These are phyloP conservation scores for Microcebus tavaratra DNA, from an alignment of 2,113 vertebrate genomes.

Conservation along the genomic window DNA sequence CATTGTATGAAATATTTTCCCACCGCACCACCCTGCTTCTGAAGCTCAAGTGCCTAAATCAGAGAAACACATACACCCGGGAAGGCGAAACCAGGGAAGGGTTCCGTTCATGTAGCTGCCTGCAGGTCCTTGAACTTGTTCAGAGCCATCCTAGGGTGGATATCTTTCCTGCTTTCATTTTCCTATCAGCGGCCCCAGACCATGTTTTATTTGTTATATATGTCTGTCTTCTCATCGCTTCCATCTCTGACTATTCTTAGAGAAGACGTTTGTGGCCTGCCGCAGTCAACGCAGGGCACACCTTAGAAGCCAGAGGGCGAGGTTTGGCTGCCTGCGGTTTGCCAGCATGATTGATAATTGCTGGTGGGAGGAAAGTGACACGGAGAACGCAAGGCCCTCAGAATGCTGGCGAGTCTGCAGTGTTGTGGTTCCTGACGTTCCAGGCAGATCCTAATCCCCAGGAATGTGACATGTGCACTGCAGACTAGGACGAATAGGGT, in stretches of 20 bases:
- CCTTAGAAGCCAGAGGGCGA: constrained; percentile 49
- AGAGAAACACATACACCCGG: neutral
- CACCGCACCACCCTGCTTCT: neutral
- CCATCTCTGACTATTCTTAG: neutral
- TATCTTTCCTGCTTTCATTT: neutral
- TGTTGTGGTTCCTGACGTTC: constrained; percentile 38
- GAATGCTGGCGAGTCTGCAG: constrained; percentile 6
- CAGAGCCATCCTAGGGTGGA: no score
- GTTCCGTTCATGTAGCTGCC: neutral
- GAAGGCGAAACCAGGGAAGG: neutral
- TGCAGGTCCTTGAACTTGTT: neutral
- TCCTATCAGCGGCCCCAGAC: neutral
- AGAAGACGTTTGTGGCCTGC: neutral
- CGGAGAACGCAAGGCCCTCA: neutral
- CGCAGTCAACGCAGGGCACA: neutral
- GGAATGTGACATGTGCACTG: neutral
- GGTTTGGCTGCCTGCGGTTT: neutral
- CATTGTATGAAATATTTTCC: neutral
- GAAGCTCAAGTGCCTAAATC: neutral
- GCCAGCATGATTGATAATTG: constrained; percentile 21
- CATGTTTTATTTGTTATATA: neutral
- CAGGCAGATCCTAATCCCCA: constrained; percentile 19
- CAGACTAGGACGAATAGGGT: neutral
- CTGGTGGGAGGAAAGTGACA: constrained; percentile 39
- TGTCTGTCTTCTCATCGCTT: neutral